A percentile compares a stretch with the other conserved stretches of the same genome.
Conservation (phyloP, 2,797 vertebrate species). For the Xyrichtys novacula region DNA sequence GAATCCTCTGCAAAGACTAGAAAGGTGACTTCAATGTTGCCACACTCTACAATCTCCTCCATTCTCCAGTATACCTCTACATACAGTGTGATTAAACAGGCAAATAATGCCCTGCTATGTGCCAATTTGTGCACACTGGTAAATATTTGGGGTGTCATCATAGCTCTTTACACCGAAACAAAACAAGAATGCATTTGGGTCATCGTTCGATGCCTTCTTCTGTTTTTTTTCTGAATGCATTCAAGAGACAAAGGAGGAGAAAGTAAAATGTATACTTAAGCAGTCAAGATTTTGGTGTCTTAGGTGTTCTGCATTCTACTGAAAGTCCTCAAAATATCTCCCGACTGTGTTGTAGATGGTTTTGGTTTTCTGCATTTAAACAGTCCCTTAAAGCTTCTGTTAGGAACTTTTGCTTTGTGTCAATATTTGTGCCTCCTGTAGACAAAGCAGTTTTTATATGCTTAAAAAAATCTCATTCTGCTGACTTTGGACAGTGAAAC, state of each 20-base stretch:
- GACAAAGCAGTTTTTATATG: too few relatives aligned
- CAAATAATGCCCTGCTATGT: neutral
- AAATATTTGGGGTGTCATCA: slow-evolving; percentile 18
- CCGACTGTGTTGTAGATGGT: too few relatives aligned
- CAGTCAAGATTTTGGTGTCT: too few relatives aligned
- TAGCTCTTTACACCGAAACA: neutral
- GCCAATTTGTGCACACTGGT: neutral
- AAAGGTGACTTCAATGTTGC: slow-evolving; percentile 17
- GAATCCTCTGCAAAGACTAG: slow-evolving; percentile 24
- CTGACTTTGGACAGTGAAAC: too few relatives aligned
- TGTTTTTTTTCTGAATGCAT: slow-evolving; percentile 19
- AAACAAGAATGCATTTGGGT: neutral
- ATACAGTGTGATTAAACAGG: slow-evolving; percentile 1
- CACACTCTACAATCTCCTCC: slow-evolving; percentile 10
- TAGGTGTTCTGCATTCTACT: too few relatives aligned
- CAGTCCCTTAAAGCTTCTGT: too few relatives aligned
- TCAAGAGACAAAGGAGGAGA: neutral
- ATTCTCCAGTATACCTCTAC: slow-evolving; percentile 5
- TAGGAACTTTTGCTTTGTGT: too few relatives aligned
- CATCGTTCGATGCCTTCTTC: neutral
- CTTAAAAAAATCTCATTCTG: too few relatives aligned
- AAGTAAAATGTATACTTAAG: neutral
- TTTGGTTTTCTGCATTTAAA: too few relatives aligned
- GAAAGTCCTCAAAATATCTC: too few relatives aligned
- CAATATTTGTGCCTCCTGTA: too few relatives aligned